These are phyloP conservation scores for Crypturellus tataupa DNA, from an alignment of 2,797 vertebrate species.

Conservation along the genomic window DNA sequence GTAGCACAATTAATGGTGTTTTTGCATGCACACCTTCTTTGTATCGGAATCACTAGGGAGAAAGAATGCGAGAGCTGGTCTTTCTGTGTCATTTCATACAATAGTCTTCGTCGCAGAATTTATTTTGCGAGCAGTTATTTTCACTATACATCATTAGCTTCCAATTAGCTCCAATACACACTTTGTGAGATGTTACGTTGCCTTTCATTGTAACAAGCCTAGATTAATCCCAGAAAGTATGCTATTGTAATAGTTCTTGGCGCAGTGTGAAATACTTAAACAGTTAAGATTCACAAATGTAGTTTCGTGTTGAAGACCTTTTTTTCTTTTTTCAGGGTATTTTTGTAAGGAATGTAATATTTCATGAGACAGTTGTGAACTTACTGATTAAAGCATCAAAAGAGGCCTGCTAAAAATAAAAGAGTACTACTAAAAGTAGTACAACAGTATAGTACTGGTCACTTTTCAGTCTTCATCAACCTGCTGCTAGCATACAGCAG, in stretches of 20 bases:
- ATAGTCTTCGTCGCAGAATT: conserved; percentile 1
- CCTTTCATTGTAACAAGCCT: not conserved
- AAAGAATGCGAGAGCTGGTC: conserved; percentile 6
- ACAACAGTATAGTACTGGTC: not conserved
- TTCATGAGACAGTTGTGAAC: not conserved
- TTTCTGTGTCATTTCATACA: conserved; percentile 23
- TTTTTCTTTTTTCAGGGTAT: not conserved
- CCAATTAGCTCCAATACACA: not conserved
- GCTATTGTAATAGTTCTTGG: not conserved
- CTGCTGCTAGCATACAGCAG: not conserved
- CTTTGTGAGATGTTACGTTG: not conserved
- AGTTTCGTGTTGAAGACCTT: conserved; percentile 21
- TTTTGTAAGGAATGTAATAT: not conserved
- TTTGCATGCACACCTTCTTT: conserved; percentile 27
- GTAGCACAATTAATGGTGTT: not conserved
- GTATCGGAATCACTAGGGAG: conserved; percentile 25
- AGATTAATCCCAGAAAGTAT: not conserved
- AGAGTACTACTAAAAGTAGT: not conserved
- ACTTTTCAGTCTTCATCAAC: not conserved
- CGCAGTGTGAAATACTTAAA: not conserved
- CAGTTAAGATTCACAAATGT: not conserved
- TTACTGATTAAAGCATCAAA: not conserved
- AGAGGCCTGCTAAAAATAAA: not conserved
- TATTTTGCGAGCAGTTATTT: conserved; percentile 49
- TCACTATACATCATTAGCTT: conserved; percentile 20